phyloP scores from a whole-genome alignment of 2,797 vertebrate genomes.

The Diceros bicornis region DNA sequence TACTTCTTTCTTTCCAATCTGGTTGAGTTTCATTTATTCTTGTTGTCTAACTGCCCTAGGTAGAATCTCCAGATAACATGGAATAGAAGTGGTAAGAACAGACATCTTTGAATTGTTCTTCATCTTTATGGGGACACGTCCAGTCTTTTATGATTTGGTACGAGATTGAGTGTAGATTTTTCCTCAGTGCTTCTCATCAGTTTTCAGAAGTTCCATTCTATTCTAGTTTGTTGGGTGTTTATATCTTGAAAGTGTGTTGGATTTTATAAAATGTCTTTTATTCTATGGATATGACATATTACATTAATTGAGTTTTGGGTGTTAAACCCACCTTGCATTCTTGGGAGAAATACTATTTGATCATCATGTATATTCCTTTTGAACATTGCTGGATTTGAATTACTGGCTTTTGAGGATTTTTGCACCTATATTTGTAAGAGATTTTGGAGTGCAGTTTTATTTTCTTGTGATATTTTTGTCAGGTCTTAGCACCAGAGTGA shows the following conservation, averaged over 20 bases:
- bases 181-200: neutral
- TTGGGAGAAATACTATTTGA: neutral
- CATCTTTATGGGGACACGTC: neutral
- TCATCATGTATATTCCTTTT: neutral
- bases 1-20: neutral
- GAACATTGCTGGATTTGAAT: neutral
- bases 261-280: neutral
- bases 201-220: neutral
- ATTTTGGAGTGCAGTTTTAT: neutral
- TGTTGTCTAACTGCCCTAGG: neutral
- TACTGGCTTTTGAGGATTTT: neutral
- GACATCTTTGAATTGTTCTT: neutral
- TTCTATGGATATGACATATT: neutral
- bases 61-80: neutral
- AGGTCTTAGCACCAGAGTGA: neutral
- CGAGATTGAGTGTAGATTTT: neutral
- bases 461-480: neutral
- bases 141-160: neutral
- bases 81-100: neutral
- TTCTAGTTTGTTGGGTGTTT: neutral
- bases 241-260: neutral
- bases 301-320: neutral
- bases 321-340: neutral
- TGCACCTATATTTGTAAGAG: neutral
- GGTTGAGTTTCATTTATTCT: neutral